Conservation (phyloP, 2,888 invertebrate species). For the Ormia ochracea region DNA sequence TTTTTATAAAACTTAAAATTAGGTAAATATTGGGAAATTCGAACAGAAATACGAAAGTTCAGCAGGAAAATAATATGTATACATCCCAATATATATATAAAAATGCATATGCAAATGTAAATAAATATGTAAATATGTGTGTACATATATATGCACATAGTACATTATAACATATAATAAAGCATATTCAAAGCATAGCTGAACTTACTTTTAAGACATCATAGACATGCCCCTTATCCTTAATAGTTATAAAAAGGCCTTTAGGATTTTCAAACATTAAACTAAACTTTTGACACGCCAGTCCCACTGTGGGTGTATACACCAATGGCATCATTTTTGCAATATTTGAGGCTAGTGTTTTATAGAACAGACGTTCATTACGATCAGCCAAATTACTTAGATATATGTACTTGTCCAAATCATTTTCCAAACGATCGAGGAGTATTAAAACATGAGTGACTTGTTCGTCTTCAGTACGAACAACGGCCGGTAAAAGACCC, state of each 20-base stretch:
- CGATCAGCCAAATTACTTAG: constrained; percentile 89
- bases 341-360: constrained; percentile 90
- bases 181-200: background rate
- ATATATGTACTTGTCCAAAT: constrained; percentile 97
- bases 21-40: no score
- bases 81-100: no score
- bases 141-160: no score
- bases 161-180: background rate
- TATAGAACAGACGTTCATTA: constrained; percentile 97
- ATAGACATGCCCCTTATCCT: constrained; percentile 96
- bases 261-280: constrained; percentile 92
- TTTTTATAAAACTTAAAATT: no score
- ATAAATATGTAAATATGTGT: no score
- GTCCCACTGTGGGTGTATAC: constrained; percentile 99
- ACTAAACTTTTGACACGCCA: constrained; percentile 98
- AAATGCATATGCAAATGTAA: no score
- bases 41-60: no score
- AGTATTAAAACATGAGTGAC: constrained; percentile 88
- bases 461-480: constrained; percentile 93
- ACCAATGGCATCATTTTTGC: constrained; percentile 97
- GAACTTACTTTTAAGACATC: constrained; percentile 91
- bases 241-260: constrained; percentile 96
- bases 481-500: constrained; percentile 93
- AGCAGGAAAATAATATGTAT: no score
- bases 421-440: constrained; percentile 89